Evolutionary conservation across 2,113 vertebrate species (phyloP).

Genomic region (Clarias gariepinus): DNA sequence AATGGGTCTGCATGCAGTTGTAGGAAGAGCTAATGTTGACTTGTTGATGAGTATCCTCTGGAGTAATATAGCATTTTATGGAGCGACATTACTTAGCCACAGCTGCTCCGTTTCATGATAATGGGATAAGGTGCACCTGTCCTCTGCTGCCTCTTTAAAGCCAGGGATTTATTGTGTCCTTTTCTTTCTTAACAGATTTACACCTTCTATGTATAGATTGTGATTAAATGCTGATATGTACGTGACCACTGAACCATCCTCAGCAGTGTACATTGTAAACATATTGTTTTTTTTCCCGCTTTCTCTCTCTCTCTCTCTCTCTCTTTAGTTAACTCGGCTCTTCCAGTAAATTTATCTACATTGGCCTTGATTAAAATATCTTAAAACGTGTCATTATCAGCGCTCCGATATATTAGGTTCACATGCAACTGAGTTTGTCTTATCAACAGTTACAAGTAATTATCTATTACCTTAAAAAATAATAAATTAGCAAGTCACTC

Average conservation of each 20-base stretch:
- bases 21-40: conserved; percentile 66
- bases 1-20: conserved; percentile 62
- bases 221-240: not conserved
- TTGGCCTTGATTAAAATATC: not conserved
- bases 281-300: too few relatives aligned
- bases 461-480: not conserved
- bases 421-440: not conserved
- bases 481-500: not conserved
- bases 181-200: not conserved
- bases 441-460: not conserved
- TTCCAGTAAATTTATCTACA: not conserved
- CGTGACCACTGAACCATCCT: not conserved
- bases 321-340: not conserved
- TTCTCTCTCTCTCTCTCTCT: too few relatives aligned
- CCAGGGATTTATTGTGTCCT: not conserved
- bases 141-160: conserved; percentile 5
- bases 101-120: conserved; percentile 40
- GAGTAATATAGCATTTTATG: conserved; percentile 61
- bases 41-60: conserved; percentile 60
- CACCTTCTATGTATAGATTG: not conserved
- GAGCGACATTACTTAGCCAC: conserved; percentile 49
- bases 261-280: not conserved
- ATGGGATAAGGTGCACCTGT: not conserved
- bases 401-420: not conserved
- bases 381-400: not conserved